These are phyloP conservation scores for Podarcis raffonei DNA, from an alignment of 2,113 vertebrate genomes.

Conservation along the genomic window DNA sequence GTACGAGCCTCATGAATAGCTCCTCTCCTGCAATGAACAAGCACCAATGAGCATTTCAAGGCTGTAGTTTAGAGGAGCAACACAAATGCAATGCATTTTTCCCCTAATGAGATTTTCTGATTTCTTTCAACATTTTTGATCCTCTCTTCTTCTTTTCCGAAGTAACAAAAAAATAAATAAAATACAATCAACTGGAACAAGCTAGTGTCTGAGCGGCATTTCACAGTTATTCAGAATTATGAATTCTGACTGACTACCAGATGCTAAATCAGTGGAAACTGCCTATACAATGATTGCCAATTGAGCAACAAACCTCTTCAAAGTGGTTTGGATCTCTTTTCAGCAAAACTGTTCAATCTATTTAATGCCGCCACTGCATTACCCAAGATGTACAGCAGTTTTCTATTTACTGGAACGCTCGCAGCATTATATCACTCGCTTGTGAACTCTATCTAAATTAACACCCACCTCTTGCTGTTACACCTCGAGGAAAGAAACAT, in stretches of 20 bases:
- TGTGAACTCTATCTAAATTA: conserved; percentile 54
- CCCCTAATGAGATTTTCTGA: conserved; percentile 40
- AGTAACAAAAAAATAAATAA: conserved; percentile 26
- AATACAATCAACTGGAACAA: conserved; percentile 53
- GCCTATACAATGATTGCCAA: conserved; percentile 58
- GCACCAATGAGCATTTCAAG: background rate
- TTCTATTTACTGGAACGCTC: conserved; percentile 59
- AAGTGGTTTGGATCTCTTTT: conserved; percentile 56
- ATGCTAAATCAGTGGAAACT: conserved; percentile 64
- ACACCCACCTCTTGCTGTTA: conserved; percentile 50
- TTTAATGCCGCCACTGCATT: conserved; percentile 50
- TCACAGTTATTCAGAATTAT: conserved; percentile 59
- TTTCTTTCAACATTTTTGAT: conserved; percentile 43
- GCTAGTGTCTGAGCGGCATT: conserved; percentile 52
- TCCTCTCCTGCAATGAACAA: conserved; percentile 21
- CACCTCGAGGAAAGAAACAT: conserved; percentile 50
- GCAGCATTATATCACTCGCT: conserved; percentile 43
- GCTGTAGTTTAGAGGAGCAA: background rate
- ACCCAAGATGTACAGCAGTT: conserved; percentile 48
- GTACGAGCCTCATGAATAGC: background rate
- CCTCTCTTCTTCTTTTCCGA: conserved; percentile 1
- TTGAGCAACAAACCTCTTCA: conserved; percentile 65
- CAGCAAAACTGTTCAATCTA: conserved; percentile 54
- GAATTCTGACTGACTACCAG: conserved; percentile 57
- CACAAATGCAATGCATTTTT: conserved; percentile 11